phyloP scores from a whole-genome alignment of 2,888 invertebrate genomes.

The Euzophera pinguis region DNA sequence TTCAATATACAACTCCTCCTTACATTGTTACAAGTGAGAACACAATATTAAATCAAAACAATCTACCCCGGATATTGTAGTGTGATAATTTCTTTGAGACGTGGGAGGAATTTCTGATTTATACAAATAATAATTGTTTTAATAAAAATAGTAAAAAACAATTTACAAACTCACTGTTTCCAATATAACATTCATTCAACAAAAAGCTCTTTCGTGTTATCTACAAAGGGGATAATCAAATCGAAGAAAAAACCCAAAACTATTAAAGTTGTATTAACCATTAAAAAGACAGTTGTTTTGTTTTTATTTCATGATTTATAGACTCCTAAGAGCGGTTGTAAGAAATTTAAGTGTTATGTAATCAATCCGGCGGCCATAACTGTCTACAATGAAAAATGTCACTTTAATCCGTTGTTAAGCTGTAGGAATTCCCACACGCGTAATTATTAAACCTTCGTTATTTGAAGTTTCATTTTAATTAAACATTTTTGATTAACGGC shows the following conservation, averaged over 20 bases:
- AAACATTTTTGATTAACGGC: constrained; percentile 16
- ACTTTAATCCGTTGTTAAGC: constrained; percentile 24
- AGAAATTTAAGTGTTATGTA: constrained; percentile 31
- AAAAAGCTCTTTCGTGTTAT: no score
- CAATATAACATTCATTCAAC: no score
- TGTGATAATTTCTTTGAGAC: constrained; percentile 54
- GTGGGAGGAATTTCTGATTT: constrained; percentile 28
- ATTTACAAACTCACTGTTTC: no score
- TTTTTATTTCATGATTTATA: constrained; percentile 28
- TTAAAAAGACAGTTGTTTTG: constrained; percentile 37
- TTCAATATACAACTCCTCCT: background rate
- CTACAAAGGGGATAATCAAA: no score
- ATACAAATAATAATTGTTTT: no score
- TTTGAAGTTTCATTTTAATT: constrained; percentile 39
- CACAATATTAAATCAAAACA: constrained; percentile 4
- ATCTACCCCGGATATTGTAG: constrained; percentile 31
- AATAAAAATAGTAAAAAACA: no score
- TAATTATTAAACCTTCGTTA: constrained; percentile 41
- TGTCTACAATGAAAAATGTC: constrained; percentile 50
- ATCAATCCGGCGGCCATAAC: constrained; percentile 44
- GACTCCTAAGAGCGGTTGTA: constrained; percentile 7
- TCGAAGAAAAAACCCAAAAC: constrained; percentile 5
- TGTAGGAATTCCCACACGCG: constrained; percentile 39
- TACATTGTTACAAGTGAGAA: background rate
- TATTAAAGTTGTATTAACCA: constrained; percentile 42